Conservation (phyloP, 1,140 invertebrate species). For the Brachionus plicatilis region DNA sequence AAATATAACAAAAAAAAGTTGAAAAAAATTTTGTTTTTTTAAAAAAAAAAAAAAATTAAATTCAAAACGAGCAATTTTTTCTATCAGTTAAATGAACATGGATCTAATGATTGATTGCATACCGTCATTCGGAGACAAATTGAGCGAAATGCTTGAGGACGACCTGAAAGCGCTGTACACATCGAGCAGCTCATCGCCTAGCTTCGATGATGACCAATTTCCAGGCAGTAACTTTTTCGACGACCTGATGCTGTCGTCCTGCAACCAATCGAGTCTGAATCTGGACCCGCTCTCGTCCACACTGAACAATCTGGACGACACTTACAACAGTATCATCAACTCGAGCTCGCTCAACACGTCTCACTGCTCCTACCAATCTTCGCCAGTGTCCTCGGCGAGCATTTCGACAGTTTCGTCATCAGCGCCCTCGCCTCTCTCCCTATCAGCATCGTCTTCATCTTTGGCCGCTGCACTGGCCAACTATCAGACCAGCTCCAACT, state of each 20-base stretch:
- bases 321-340: constrained; percentile 26
- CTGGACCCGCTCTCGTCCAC: not conserved
- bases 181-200: constrained; percentile 8
- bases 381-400: not conserved
- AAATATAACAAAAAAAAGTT: not conserved
- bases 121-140: constrained; percentile 16
- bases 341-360: not conserved
- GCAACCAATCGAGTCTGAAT: constrained; percentile 2
- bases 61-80: not conserved
- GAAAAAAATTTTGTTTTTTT: not conserved
- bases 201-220: constrained; percentile 18
- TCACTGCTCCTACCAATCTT: not conserved
- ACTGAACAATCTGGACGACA: not conserved
- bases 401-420: constrained; percentile 4
- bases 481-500: not conserved
- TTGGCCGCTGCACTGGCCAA: not conserved
- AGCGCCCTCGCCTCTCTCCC: constrained; percentile 33
- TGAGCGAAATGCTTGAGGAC: constrained; percentile 38
- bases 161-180: not conserved
- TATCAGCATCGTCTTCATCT: constrained; percentile 16
- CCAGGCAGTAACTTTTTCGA: not conserved
- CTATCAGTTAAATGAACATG: constrained; percentile 17
- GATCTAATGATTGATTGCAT: constrained; percentile 39
- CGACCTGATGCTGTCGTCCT: not conserved
- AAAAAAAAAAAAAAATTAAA: not conserved